These are phyloP conservation scores for Meandrina meandrites DNA, from an alignment of 92 coral and sea anemone species.

Conservation along the genomic window DNA sequence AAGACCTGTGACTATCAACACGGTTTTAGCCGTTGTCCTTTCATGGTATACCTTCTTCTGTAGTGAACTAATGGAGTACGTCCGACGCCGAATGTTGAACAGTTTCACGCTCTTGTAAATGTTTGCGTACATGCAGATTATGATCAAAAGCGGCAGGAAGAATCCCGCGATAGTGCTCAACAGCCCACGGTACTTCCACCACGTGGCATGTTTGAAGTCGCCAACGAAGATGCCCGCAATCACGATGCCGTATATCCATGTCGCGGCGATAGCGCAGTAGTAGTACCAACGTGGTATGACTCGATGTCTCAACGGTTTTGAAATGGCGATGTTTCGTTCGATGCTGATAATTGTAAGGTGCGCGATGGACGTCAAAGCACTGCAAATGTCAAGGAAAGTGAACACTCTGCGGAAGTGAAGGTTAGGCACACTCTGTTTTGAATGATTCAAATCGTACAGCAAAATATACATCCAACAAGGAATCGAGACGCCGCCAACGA, in stretches of 20 bases:
- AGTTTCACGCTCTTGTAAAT: conserved; percentile 53
- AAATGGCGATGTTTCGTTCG: conserved; percentile 64
- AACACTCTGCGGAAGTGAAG: conserved; percentile 19
- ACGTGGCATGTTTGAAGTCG: conserved; percentile 29
- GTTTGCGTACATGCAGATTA: conserved; percentile 49
- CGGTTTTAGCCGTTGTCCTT: conserved; percentile 50
- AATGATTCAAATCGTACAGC: conserved; percentile 41
- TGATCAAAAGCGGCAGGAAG: conserved; percentile 41
- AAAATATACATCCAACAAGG: conserved; percentile 60
- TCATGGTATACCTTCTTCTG: conserved; percentile 36
- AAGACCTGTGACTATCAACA: conserved; percentile 39
- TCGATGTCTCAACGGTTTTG: conserved; percentile 57
- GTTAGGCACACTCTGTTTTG: not conserved
- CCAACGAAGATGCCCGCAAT: conserved; percentile 33
- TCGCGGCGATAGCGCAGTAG: conserved; percentile 16
- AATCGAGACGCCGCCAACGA: conserved; percentile 61
- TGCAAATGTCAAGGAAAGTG: conserved; percentile 57
- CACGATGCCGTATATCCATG: conserved; percentile 51
- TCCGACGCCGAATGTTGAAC: conserved; percentile 54
- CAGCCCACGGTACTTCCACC: conserved; percentile 49
- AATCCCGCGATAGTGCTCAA: conserved; percentile 47
- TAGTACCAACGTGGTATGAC: conserved; percentile 42
- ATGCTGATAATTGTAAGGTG: conserved; percentile 56
- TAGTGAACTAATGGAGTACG: conserved; percentile 21
- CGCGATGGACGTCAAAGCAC: conserved; percentile 62